phyloP scores from a whole-genome alignment of 2,797 vertebrate genomes.

The Gastrophryne carolinensis region DNA sequence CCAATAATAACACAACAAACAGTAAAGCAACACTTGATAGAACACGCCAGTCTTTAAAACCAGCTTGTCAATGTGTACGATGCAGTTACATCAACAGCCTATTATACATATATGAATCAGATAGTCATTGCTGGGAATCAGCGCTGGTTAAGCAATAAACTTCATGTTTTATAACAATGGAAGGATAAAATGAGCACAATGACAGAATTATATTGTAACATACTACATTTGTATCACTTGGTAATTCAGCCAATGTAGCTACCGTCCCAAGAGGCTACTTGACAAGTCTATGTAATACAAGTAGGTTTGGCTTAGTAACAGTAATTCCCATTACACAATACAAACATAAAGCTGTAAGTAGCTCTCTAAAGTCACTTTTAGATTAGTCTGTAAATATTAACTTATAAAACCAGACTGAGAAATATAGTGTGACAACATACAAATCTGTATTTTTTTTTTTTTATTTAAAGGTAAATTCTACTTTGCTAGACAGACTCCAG shows the following conservation, averaged over 20 bases:
- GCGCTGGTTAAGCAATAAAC: background rate
- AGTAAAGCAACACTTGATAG: background rate
- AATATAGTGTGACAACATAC: background rate
- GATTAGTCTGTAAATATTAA: background rate
- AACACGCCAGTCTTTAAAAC: background rate
- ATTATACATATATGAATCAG: background rate
- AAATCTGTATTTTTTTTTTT: no score
- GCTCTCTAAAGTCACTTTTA: background rate
- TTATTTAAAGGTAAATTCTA: no score
- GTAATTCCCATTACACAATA: background rate
- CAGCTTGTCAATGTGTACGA: background rate
- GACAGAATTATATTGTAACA: background rate
- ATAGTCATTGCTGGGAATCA: background rate
- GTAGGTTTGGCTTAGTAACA: background rate
- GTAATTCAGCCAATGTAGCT: background rate
- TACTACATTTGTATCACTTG: background rate
- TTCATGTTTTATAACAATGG: background rate
- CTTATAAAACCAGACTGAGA: background rate
- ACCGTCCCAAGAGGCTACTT: background rate
- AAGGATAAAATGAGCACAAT: background rate
- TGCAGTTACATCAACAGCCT: background rate
- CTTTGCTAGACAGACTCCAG: no score
- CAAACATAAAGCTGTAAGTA: background rate
- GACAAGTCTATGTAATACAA: background rate
- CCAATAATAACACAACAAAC: constrained; percentile 26